Conservation (phyloP, 2,888 invertebrate genomes). For the Orthosia cruda region DNA sequence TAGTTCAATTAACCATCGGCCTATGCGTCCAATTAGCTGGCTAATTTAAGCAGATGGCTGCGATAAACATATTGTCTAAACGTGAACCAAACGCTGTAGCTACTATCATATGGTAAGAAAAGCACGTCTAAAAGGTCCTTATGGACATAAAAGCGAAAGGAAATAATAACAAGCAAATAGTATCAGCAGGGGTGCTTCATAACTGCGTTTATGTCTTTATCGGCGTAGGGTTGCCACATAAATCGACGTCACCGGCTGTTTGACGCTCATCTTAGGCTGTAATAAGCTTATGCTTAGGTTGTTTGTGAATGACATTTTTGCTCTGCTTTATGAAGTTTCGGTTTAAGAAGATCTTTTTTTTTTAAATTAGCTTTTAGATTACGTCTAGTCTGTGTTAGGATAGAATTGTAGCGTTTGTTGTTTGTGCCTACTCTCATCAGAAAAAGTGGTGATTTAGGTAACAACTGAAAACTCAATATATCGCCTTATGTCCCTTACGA, state of each 20-base stretch:
- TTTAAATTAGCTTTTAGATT: neutral
- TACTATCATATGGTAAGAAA: too few relatives aligned
- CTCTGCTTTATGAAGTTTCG: constrained; percentile 16
- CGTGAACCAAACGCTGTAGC: neutral
- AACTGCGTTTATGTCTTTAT: constrained; percentile 81
- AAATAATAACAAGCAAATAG: constrained; percentile 80
- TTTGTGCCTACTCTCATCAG: too few relatives aligned
- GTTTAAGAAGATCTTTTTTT: too few relatives aligned
- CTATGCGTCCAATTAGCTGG: too few relatives aligned
- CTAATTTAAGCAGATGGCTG: too few relatives aligned
- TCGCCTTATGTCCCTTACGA: neutral
- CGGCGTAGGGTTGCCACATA: constrained; percentile 68
- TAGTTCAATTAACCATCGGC: too few relatives aligned
- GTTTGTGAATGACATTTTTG: constrained; percentile 35
- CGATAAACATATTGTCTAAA: neutral
- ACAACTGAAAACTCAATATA: neutral
- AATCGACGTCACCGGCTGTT: constrained; percentile 62
- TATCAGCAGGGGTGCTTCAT: constrained; percentile 80
- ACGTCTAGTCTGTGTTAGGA: neutral
- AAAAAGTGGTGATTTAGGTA: too few relatives aligned
- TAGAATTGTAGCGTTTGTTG: too few relatives aligned
- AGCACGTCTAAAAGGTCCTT: constrained; percentile 33
- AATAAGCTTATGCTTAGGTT: constrained; percentile 34
- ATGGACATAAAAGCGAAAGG: constrained; percentile 73
- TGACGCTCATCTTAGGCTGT: constrained; percentile 47